phyloP scores from a whole-genome alignment of 2,113 vertebrate genomes.

The Zeus faber region DNA sequence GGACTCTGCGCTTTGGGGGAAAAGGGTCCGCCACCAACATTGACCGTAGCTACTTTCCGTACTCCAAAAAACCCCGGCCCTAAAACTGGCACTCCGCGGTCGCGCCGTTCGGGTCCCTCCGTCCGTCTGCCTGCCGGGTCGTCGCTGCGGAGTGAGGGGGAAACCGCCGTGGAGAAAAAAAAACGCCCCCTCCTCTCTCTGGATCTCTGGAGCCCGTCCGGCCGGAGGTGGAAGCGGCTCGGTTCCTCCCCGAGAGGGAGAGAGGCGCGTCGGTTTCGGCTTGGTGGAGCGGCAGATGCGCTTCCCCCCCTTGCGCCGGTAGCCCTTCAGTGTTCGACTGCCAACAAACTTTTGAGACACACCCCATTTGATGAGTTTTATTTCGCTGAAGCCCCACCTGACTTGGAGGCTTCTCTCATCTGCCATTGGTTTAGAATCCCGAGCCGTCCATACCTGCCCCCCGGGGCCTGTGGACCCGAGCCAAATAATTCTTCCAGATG shows the following conservation, averaged over 20 bases:
- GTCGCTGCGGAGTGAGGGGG: neutral
- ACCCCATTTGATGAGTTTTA: conserved; percentile 79
- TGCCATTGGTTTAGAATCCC: conserved; percentile 58
- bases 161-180: neutral
- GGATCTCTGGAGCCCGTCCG: neutral
- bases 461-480: conserved; percentile 31
- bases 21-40: too few relatives aligned
- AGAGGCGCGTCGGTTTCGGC: too few relatives aligned
- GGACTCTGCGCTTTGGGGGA: neutral
- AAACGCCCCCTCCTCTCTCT: neutral
- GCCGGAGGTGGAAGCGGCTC: too few relatives aligned
- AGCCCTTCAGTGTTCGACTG: conserved; percentile 54
- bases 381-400: conserved; percentile 73
- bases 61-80: neutral
- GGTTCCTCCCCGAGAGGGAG: too few relatives aligned
- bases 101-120: neutral
- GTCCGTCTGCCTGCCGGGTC: neutral
- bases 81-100: neutral
- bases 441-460: conserved; percentile 62
- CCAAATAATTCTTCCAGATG: conserved; percentile 56
- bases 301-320: too few relatives aligned
- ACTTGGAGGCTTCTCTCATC: conserved; percentile 32
- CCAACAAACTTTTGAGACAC: conserved; percentile 72
- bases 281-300: too few relatives aligned
- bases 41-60: too few relatives aligned